phyloP scores from a whole-genome alignment of 2,888 invertebrate species.

The Himalopsyche tibetana region DNA sequence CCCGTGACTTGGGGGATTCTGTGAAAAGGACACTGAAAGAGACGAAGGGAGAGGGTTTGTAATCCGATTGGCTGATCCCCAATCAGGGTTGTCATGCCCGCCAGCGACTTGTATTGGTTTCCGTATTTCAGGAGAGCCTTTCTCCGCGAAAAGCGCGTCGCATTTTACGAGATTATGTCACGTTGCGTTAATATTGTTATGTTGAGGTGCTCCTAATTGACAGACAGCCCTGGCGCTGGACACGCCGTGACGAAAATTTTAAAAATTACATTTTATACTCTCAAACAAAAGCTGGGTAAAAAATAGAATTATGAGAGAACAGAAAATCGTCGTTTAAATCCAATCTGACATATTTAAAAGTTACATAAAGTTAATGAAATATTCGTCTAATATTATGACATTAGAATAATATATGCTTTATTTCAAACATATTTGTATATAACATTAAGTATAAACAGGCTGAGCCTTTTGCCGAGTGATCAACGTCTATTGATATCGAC shows the following conservation, averaged over 20 bases:
- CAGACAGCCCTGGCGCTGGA: slow-evolving; percentile 5
- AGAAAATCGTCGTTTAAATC: no score
- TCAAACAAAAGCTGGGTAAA: neutral
- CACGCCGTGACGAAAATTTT: neutral
- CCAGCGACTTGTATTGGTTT: slow-evolving; percentile 50
- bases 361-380: no score
- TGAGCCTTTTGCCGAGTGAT: no score
- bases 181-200: slow-evolving; percentile 11
- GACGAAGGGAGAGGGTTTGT: slow-evolving; percentile 46
- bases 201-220: neutral
- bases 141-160: neutral
- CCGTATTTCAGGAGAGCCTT: slow-evolving; percentile 16
- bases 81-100: slow-evolving; percentile 56
- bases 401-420: no score
- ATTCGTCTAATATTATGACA: no score
- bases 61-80: slow-evolving; percentile 63
- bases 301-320: no score
- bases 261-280: neutral
- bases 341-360: no score
- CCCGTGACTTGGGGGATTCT: slow-evolving; percentile 36
- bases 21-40: slow-evolving; percentile 49
- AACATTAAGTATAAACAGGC: no score
- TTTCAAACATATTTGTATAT: no score
- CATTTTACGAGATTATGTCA: slow-evolving; percentile 20
- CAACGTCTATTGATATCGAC: no score